Percentiles rank a stretch among this genome's conserved stretches.
These are phyloP conservation scores for Ridgeia piscesae DNA, from an alignment of 1,140 invertebrate genomes.

Conservation along the genomic window DNA sequence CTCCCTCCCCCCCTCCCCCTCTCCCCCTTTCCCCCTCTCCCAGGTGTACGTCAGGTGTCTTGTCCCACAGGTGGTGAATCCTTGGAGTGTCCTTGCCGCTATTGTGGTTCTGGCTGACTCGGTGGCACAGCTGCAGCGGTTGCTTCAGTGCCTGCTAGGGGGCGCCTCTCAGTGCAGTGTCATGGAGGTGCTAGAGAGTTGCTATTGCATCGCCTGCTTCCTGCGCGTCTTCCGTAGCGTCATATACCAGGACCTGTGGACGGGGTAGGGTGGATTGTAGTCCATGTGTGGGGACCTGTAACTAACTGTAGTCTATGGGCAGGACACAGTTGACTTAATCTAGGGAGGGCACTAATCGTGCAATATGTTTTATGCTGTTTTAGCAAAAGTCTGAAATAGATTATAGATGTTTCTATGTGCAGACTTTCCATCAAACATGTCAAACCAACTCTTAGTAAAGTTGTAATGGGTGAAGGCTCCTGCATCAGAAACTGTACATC, in stretches of 20 bases:
- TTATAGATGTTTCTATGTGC: too few relatives aligned
- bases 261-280: conserved; percentile 33
- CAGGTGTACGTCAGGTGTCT: not conserved
- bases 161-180: conserved; percentile 37
- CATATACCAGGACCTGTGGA: conserved; percentile 35
- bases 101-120: conserved; percentile 39
- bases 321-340: not conserved
- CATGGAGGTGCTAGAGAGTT: conserved; percentile 44
- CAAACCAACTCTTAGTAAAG: too few relatives aligned
- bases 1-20: too few relatives aligned
- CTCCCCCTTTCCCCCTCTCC: too few relatives aligned
- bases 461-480: too few relatives aligned
- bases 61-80: conserved; percentile 39
- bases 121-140: conserved; percentile 41
- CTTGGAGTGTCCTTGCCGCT: conserved; percentile 42
- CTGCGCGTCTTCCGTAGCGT: conserved; percentile 36
- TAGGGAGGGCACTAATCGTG: not conserved
- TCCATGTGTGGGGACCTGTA: too few relatives aligned
- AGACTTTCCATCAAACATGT: too few relatives aligned
- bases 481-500: too few relatives aligned
- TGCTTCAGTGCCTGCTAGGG: conserved; percentile 37
- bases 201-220: conserved; percentile 46
- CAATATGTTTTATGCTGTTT: too few relatives aligned
- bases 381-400: too few relatives aligned
- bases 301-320: not conserved